A percentile compares a stretch with the other conserved stretches of the same genome.
These are phyloP conservation scores for Bostrychus sinensis DNA, from an alignment of 2,113 vertebrate genomes.

Conservation along the genomic window DNA sequence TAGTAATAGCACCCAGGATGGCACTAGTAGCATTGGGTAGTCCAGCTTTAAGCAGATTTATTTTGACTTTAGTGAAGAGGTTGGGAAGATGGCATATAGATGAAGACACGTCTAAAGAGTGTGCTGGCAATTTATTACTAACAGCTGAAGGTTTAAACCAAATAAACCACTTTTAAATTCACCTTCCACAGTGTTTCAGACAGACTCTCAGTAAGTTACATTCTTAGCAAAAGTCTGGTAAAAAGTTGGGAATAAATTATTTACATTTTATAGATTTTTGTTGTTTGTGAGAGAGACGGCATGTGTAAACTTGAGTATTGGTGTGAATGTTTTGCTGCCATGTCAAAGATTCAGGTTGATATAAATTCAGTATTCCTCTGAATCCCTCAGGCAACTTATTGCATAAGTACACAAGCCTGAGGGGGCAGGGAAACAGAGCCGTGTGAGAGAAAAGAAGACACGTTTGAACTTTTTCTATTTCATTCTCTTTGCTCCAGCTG, in stretches of 20 bases:
- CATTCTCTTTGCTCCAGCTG: slow-evolving; percentile 5
- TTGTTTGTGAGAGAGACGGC: slow-evolving; percentile 7
- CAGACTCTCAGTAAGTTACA: slow-evolving; percentile 7
- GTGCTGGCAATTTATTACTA: slow-evolving; percentile 29
- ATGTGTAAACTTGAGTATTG: slow-evolving; percentile 25
- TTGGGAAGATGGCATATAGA: slow-evolving; percentile 10
- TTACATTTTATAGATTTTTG: slow-evolving; percentile 7
- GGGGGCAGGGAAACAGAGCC: slow-evolving; percentile 14
- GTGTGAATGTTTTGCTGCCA: slow-evolving; percentile 32
- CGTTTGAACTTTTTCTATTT: slow-evolving; percentile 35
- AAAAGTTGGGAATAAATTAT: slow-evolving; percentile 35
- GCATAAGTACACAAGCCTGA: slow-evolving; percentile 39
- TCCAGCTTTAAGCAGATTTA: too few species aligned
- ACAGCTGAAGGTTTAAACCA: slow-evolving; percentile 15
- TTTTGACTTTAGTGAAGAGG: slow-evolving; percentile 31
- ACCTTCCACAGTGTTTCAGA: background rate
- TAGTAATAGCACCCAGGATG: too few species aligned
- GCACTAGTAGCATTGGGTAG: too few species aligned
- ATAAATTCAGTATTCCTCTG: slow-evolving; percentile 45
- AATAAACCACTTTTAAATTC: slow-evolving; percentile 21
- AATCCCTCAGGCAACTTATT: slow-evolving; percentile 54
- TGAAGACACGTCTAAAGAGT: background rate
- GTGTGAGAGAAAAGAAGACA: slow-evolving; percentile 2
- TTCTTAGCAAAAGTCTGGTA: slow-evolving; percentile 1
- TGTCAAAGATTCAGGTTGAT: slow-evolving; percentile 49